Evolutionary conservation across 2,113 vertebrate species (phyloP).

Genomic region (Lates calcarifer): DNA sequence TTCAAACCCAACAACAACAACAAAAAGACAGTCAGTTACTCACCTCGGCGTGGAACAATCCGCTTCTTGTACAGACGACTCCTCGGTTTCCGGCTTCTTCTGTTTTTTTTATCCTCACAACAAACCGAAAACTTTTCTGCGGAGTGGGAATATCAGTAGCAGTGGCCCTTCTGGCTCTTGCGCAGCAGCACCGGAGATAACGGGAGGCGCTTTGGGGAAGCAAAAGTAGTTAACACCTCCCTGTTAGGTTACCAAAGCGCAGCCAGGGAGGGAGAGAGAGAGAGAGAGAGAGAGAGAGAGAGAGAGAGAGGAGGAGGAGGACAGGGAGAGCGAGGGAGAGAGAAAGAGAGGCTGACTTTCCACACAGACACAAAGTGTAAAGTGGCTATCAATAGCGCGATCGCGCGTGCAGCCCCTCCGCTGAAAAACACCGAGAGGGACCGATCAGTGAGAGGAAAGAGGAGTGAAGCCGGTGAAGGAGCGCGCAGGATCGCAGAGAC

Average conservation of each 20-base stretch:
- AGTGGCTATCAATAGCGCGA: slow-evolving; percentile 87
- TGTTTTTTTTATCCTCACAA: slow-evolving; percentile 83
- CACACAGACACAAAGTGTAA: slow-evolving; percentile 85
- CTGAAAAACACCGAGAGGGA: slow-evolving; percentile 68
- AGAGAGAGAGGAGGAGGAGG: slow-evolving; percentile 18
- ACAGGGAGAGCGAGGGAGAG: slow-evolving; percentile 58
- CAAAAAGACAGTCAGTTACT: slow-evolving; percentile 77
- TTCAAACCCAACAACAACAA: slow-evolving; percentile 65
- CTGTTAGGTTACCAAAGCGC: slow-evolving; percentile 82
- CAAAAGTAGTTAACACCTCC: slow-evolving; percentile 87
- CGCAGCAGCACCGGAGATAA: slow-evolving; percentile 77
- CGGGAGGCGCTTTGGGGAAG: slow-evolving; percentile 82
- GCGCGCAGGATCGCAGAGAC: slow-evolving; percentile 69
- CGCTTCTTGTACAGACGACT: slow-evolving; percentile 69
- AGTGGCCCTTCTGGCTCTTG: slow-evolving; percentile 59
- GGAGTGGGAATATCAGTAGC: slow-evolving; percentile 56
- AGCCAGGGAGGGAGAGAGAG: slow-evolving; percentile 58
- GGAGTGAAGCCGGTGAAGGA: slow-evolving; percentile 65
- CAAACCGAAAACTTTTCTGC: slow-evolving; percentile 78
- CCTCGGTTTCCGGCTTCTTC: slow-evolving; percentile 65
- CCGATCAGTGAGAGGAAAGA: slow-evolving; percentile 67
- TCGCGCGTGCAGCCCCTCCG: slow-evolving; percentile 83
- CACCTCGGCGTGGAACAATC: slow-evolving; percentile 85
- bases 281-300: slow-evolving; percentile 58
- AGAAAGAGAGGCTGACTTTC: slow-evolving; percentile 80